Conservation (phyloP, 2,797 vertebrate genomes). For the Calcarius lapponicus region DNA sequence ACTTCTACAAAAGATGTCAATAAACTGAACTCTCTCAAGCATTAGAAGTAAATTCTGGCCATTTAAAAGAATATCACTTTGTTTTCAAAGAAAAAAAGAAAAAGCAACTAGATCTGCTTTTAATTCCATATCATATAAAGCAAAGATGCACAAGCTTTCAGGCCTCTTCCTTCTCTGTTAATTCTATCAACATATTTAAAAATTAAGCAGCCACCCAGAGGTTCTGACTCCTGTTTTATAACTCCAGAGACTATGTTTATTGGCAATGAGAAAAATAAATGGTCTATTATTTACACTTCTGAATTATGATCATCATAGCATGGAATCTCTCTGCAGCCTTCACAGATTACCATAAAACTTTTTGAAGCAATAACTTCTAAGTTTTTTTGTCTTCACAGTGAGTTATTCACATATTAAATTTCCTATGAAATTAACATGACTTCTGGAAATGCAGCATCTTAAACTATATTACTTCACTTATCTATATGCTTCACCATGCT, state of each 20-base stretch:
- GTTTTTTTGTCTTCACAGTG: not conserved
- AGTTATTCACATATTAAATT: constrained; percentile 64
- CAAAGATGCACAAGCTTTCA: not conserved
- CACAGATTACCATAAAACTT: not conserved
- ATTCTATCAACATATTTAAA: constrained; percentile 11
- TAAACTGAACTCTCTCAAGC: not conserved
- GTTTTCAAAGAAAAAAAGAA: not conserved
- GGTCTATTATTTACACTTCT: constrained; percentile 9
- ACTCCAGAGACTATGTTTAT: not conserved
- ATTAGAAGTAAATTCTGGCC: not conserved
- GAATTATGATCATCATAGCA: not conserved
- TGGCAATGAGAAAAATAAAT: constrained; percentile 40
- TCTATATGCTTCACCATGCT: constrained; percentile 7
- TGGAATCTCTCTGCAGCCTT: not conserved
- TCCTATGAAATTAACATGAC: constrained; percentile 41
- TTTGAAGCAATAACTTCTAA: constrained; percentile 36
- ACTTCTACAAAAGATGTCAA: not conserved
- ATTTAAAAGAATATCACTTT: constrained; percentile 14
- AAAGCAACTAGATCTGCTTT: not conserved
- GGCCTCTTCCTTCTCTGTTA: not conserved
- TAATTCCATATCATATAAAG: constrained; percentile 25
- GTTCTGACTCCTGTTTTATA: constrained; percentile 26
- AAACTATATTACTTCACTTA: constrained; percentile 48
- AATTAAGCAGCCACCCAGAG: constrained; percentile 20
- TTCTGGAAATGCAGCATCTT: constrained; percentile 52